These are phyloP conservation scores for Panthera leo DNA, from an alignment of 2,113 vertebrate species.

Conservation along the genomic window DNA sequence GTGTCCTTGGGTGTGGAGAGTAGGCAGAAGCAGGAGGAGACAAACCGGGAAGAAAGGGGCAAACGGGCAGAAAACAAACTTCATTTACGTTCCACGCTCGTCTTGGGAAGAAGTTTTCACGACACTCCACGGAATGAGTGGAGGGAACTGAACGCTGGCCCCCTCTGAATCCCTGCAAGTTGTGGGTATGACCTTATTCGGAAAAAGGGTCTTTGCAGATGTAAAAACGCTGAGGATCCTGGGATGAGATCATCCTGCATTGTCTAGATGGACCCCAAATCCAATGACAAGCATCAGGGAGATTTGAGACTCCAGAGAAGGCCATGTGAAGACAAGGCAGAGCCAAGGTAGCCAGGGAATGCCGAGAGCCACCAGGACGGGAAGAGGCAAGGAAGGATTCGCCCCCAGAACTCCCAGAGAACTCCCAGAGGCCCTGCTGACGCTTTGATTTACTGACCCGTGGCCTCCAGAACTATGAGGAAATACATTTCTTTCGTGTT, in stretches of 20 bases:
- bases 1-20: background rate
- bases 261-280: background rate
- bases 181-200: background rate
- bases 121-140: background rate
- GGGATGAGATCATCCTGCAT: background rate
- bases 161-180: background rate
- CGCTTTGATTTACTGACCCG: background rate
- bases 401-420: background rate
- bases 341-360: accelerated
- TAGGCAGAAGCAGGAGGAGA: background rate
- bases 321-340: background rate
- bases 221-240: background rate
- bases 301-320: background rate
- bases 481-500: background rate
- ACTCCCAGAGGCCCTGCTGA: too few relatives aligned
- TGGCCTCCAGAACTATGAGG: background rate
- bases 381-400: background rate
- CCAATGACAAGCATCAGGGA: background rate
- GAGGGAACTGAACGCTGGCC: too few relatives aligned
- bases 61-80: background rate
- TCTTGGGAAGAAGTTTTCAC: background rate
- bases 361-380: background rate
- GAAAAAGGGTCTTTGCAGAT: background rate
- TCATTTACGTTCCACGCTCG: too few relatives aligned
- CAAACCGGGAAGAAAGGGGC: background rate